These are phyloP conservation scores for Thysanoteuthis rhombus DNA, from an alignment of 2,888 invertebrate species.

Conservation along the genomic window DNA sequence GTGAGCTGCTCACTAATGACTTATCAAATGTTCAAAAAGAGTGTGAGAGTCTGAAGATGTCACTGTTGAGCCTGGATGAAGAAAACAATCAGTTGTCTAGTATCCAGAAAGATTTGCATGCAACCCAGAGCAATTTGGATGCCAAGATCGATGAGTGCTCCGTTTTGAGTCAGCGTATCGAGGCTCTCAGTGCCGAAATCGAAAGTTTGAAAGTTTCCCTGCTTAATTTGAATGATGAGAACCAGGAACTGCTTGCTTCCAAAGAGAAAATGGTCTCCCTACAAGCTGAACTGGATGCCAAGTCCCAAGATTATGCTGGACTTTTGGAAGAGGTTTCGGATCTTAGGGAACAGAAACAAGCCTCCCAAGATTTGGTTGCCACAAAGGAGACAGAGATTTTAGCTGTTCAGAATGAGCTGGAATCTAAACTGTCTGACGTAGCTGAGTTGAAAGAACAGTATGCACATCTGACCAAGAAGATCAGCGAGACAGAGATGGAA, in stretches of 20 bases:
- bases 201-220: background rate
- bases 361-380: background rate
- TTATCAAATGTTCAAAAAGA: background rate
- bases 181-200: background rate
- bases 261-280: background rate
- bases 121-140: background rate
- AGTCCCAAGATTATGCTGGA: background rate
- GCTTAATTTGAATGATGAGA: background rate
- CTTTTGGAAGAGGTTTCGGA: background rate
- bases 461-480: background rate
- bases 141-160: background rate
- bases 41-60: background rate
- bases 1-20: background rate
- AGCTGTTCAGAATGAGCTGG: background rate
- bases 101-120: background rate
- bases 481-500: background rate
- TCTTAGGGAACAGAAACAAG: background rate
- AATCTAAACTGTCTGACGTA: background rate
- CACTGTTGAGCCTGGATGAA: background rate
- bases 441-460: background rate
- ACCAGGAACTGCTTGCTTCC: background rate
- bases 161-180: background rate
- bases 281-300: background rate
- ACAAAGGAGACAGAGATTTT: background rate
- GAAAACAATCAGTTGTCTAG: background rate